Evolutionary conservation across 2,888 invertebrate genomes (phyloP).

Genomic region (Phyllotreta striolata): DNA sequence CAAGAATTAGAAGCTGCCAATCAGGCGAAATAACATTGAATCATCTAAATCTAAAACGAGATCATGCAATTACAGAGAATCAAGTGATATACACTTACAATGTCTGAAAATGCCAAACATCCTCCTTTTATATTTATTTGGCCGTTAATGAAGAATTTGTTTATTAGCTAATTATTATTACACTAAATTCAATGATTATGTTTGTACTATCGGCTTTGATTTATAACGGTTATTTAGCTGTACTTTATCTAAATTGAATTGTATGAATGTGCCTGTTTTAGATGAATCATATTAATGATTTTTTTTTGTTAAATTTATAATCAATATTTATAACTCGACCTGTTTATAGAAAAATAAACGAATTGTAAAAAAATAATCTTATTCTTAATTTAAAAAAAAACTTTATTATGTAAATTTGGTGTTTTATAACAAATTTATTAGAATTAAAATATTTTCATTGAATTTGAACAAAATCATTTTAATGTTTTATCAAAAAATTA

Average conservation of each 20-base stretch:
- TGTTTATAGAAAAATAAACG: conserved; percentile 33
- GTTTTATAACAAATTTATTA: too few relatives aligned
- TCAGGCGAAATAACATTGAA: conserved; percentile 51
- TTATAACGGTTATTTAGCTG: conserved; percentile 24
- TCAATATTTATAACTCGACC: conserved; percentile 40
- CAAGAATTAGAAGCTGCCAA: conserved; percentile 78
- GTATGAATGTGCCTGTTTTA: conserved; percentile 48
- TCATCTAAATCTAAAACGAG: conserved; percentile 27
- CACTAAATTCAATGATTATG: too few relatives aligned
- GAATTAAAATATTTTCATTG: too few relatives aligned
- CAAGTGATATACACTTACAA: neutral
- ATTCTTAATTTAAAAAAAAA: conserved; percentile 4
- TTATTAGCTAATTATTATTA: too few relatives aligned
- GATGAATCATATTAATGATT: conserved; percentile 40
- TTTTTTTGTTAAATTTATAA: conserved; percentile 46
- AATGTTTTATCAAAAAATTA: too few relatives aligned
- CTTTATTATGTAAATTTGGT: too few relatives aligned
- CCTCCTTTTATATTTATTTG: too few relatives aligned
- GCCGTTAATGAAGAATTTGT: too few relatives aligned
- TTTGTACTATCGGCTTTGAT: neutral
- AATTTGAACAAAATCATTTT: too few relatives aligned
- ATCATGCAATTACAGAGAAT: neutral
- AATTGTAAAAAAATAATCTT: conserved; percentile 13
- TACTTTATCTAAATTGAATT: conserved; percentile 37
- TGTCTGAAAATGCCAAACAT: too few relatives aligned